Evolutionary conservation across 1,140 invertebrate genomes (phyloP).

Genomic region (Procambarus virginalis): DNA sequence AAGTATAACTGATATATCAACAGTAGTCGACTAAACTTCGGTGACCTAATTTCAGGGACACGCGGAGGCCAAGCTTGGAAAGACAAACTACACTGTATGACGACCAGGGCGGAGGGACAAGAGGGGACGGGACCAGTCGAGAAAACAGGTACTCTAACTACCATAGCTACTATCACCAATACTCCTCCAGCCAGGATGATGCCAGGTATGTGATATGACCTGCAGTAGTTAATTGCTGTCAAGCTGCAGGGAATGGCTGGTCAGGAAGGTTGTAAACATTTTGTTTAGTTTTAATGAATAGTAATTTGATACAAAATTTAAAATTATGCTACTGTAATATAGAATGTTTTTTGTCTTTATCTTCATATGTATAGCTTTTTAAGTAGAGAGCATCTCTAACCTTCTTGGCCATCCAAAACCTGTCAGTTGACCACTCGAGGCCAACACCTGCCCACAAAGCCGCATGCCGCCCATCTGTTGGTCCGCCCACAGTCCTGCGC

Average conservation of each 20-base stretch:
- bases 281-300: neutral
- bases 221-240: neutral
- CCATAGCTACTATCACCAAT: constrained; percentile 70
- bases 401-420: constrained; percentile 4
- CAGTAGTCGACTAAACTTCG: neutral
- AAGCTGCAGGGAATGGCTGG: constrained; percentile 6
- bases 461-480: constrained; percentile 52
- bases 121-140: constrained; percentile 61
- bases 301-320: neutral
- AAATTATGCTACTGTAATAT: neutral
- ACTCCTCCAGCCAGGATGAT: constrained; percentile 65
- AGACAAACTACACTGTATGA: constrained; percentile 86
- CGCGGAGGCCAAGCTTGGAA: constrained; percentile 84
- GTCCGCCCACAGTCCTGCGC: constrained; percentile 48
- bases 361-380: neutral
- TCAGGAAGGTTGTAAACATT: neutral
- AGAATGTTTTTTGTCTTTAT: constrained; percentile 1
- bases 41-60: constrained; percentile 73
- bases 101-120: constrained; percentile 76
- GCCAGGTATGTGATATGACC: constrained; percentile 51
- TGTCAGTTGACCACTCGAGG: constrained; percentile 45
- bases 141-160: constrained; percentile 71
- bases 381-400: neutral
- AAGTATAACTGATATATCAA: neutral
- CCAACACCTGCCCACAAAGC: constrained; percentile 54